Conservation (phyloP, 2,888 invertebrate genomes). For the Drosophila multiciliata region DNA sequence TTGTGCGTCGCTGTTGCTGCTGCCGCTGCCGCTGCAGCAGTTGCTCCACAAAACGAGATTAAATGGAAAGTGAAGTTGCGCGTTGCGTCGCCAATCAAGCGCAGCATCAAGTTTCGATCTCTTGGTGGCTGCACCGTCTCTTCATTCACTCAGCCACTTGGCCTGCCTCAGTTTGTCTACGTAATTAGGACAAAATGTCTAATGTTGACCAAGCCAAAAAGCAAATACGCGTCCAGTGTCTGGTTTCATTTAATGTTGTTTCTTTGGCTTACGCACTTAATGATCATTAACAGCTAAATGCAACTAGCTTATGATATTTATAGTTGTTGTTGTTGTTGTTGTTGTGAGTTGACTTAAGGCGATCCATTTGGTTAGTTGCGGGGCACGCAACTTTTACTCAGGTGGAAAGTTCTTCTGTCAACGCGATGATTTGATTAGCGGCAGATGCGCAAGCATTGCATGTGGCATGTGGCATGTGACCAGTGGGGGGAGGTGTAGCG, state of each 20-base stretch:
- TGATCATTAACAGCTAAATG: constrained; percentile 48
- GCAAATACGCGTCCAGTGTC: constrained; percentile 59
- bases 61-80: constrained; percentile 79
- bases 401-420: constrained; percentile 65
- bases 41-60: constrained; percentile 73
- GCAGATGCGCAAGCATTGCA: constrained; percentile 45
- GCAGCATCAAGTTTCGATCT: constrained; percentile 25
- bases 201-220: constrained; percentile 77
- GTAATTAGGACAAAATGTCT: constrained; percentile 81
- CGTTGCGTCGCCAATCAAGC: constrained; percentile 73
- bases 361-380: constrained; percentile 32
- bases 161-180: constrained; percentile 64
- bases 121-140: constrained; percentile 12
- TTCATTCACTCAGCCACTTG: constrained; percentile 13
- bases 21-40: constrained; percentile 28
- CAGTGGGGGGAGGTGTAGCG: neutral
- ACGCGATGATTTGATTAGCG: constrained; percentile 63
- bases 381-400: constrained; percentile 55
- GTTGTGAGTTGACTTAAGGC: constrained; percentile 36
- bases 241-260: constrained; percentile 34
- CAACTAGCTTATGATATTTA: constrained; percentile 42
- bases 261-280: constrained; percentile 57
- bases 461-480: constrained; percentile 7
- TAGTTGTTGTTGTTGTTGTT: constrained; percentile 11
- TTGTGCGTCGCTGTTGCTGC: constrained; percentile 56